phyloP scores from a whole-genome alignment of 1,140 invertebrate species.

The Zaprionus taronus region DNA sequence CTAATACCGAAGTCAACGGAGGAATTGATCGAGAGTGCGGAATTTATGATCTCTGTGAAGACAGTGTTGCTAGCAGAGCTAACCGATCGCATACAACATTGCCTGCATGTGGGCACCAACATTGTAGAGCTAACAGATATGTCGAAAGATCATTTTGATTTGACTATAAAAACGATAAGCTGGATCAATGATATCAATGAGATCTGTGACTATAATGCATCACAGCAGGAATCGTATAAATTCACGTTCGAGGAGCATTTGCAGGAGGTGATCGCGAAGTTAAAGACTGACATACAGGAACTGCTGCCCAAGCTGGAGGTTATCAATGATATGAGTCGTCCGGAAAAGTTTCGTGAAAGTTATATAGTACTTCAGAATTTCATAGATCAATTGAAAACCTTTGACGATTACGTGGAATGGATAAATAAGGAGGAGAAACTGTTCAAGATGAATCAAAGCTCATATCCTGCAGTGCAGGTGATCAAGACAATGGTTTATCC shows the following conservation, averaged over 20 bases:
- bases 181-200: conserved; percentile 90
- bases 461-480: conserved; percentile 91
- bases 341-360: conserved; percentile 87
- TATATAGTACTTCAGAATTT: conserved; percentile 90
- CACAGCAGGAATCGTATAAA: conserved; percentile 91
- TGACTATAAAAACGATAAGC: conserved; percentile 89
- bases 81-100: conserved; percentile 87
- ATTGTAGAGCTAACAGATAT: conserved; percentile 89
- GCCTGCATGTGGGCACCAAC: conserved; percentile 87
- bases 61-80: conserved; percentile 87
- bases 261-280: conserved; percentile 87
- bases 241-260: conserved; percentile 92
- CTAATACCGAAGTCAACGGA: conserved; percentile 89
- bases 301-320: conserved; percentile 88
- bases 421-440: conserved; percentile 95
- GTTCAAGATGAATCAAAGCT: conserved; percentile 91
- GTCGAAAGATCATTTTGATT: conserved; percentile 87
- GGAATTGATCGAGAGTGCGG: conserved; percentile 89
- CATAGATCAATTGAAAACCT: conserved; percentile 89
- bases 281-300: conserved; percentile 89
- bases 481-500: conserved; percentile 89
- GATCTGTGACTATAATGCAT: conserved; percentile 89
- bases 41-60: conserved; percentile 88
- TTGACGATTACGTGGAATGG: conserved; percentile 91
- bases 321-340: conserved; percentile 90